A percentile compares a stretch with the other conserved stretches of the same genome.
Evolutionary conservation across 2,888 invertebrate genomes (phyloP).

Genomic region (Kryphioiulus occultus): DNA sequence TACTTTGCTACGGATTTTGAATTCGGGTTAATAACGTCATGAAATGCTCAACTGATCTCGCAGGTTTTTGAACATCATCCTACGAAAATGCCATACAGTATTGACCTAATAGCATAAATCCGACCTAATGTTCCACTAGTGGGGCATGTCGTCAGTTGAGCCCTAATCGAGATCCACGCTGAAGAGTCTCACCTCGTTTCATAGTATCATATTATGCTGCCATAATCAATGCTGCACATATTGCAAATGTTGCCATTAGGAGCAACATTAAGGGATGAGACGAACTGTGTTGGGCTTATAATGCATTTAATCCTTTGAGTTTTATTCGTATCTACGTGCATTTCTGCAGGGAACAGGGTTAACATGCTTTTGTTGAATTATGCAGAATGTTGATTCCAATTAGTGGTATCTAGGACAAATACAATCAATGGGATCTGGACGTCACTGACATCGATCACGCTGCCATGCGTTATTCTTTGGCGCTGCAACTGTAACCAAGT

Average conservation of each 20-base stretch:
- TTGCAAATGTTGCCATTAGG: neutral
- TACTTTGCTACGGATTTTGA: neutral
- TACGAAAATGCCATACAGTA: neutral
- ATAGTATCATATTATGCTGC: neutral
- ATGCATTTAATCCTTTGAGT: conserved; percentile 13
- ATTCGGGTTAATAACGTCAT: conserved; percentile 21
- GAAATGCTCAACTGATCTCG: neutral
- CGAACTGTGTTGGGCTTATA: neutral
- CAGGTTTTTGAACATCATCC: neutral
- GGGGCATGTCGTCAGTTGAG: neutral
- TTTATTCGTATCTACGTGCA: neutral
- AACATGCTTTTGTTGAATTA: neutral
- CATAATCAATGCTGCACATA: neutral
- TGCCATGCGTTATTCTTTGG: neutral
- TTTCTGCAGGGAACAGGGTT: neutral
- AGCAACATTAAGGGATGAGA: neutral
- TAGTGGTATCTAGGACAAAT: conserved; percentile 32
- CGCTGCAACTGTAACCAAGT: conserved; percentile 15
- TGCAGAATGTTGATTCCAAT: conserved; percentile 1
- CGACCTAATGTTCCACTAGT: neutral
- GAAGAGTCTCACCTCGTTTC: neutral
- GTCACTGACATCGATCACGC: conserved; percentile 39
- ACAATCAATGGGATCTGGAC: conserved; percentile 11
- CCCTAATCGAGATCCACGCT: neutral
- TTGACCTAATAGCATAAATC: conserved; percentile 2